Percentiles rank a stretch among this genome's conserved stretches.
phyloP scores from a whole-genome alignment of 2,113 vertebrate species.

The Oryzias curvinotus region DNA sequence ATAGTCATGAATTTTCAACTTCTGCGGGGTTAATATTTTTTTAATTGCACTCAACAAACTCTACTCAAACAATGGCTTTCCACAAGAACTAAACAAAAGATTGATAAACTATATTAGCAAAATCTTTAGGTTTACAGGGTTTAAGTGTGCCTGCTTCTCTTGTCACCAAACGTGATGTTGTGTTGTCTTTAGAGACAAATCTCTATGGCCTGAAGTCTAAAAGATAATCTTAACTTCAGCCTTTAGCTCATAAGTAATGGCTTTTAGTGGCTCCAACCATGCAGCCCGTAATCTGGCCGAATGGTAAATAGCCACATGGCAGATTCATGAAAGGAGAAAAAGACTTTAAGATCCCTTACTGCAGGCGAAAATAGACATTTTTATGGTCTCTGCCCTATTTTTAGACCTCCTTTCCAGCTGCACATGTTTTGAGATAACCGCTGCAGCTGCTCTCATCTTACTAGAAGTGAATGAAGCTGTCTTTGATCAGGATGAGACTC shows the following conservation, averaged over 20 bases:
- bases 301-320: slow-evolving; percentile 56
- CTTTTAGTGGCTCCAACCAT: slow-evolving; percentile 54
- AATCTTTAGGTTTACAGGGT: slow-evolving; percentile 26
- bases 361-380: slow-evolving; percentile 32
- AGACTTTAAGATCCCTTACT: slow-evolving; percentile 16
- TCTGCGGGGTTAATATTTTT: too few species aligned
- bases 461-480: slow-evolving; percentile 7
- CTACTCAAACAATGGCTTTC: not conserved
- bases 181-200: slow-evolving; percentile 43
- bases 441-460: slow-evolving; percentile 1
- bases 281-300: slow-evolving; percentile 66
- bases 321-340: slow-evolving; percentile 42
- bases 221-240: slow-evolving; percentile 64
- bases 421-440: slow-evolving; percentile 3
- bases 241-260: slow-evolving; percentile 55
- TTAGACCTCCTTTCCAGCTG: slow-evolving; percentile 7
- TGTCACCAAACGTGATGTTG: slow-evolving; percentile 31
- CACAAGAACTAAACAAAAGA: slow-evolving; percentile 22
- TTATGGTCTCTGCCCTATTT: slow-evolving; percentile 40
- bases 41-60: not conserved
- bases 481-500: slow-evolving; percentile 19
- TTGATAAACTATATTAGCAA: slow-evolving; percentile 30
- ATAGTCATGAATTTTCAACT: too few species aligned
- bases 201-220: slow-evolving; percentile 48
- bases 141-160: slow-evolving; percentile 44